Conservation (phyloP, 2,888 invertebrate genomes). For the Carpatolechia fugitivella region DNA sequence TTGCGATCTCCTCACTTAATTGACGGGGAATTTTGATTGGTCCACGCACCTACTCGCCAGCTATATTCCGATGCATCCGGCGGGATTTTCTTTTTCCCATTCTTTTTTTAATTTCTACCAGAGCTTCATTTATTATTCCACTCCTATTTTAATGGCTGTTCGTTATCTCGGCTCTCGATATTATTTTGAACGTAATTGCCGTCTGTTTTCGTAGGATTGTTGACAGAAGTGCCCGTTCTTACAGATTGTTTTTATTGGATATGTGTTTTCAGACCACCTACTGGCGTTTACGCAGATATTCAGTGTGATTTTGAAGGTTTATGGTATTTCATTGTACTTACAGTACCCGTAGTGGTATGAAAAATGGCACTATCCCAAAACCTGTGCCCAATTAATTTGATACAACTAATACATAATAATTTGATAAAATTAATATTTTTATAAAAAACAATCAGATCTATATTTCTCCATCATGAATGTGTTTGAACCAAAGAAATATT, state of each 20-base stretch:
- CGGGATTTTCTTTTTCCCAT: slow-evolving; percentile 43
- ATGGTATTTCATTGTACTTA: neutral
- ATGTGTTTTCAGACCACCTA: slow-evolving; percentile 23
- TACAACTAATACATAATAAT: too few species aligned
- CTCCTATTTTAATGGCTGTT: slow-evolving; percentile 77
- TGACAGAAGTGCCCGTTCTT: slow-evolving; percentile 40
- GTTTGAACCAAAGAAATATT: neutral
- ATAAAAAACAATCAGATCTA: neutral
- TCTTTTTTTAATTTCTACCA: slow-evolving; percentile 54
- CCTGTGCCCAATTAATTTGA: too few species aligned
- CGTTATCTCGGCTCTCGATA: slow-evolving; percentile 68
- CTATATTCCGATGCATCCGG: slow-evolving; percentile 75
- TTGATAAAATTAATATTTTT: too few species aligned
- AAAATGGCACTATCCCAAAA: too few species aligned
- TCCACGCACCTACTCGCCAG: slow-evolving; percentile 44
- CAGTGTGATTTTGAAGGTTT: neutral
- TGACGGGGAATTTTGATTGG: slow-evolving; percentile 79
- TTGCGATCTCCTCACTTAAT: slow-evolving; percentile 75
- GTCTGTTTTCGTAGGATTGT: slow-evolving; percentile 43
- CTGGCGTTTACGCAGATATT: neutral
- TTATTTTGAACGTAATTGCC: slow-evolving; percentile 71
- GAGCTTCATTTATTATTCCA: slow-evolving; percentile 70
- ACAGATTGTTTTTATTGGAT: slow-evolving; percentile 40
- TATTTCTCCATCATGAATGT: neutral
- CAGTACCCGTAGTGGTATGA: too few species aligned